phyloP scores from a whole-genome alignment of 2,888 invertebrate species.

The Emmelina monodactyla region DNA sequence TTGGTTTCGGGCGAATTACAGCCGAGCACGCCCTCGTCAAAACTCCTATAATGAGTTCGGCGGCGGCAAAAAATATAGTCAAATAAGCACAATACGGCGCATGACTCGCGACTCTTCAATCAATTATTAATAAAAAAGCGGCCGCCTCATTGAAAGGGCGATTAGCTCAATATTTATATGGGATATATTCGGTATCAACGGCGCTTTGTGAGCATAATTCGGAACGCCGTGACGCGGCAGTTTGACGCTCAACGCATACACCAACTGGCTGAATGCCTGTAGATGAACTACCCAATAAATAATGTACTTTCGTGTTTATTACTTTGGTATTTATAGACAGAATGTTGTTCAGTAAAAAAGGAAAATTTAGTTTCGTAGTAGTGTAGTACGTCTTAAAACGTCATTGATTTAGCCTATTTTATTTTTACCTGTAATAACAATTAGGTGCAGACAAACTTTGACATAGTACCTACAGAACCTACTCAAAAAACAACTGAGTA shows the following conservation, averaged over 20 bases:
- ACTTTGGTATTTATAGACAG: too few relatives aligned
- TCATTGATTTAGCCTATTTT: too few relatives aligned
- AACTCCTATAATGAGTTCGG: slow-evolving; percentile 52
- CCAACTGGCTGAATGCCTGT: slow-evolving; percentile 32
- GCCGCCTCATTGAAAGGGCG: slow-evolving; percentile 67
- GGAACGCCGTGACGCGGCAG: slow-evolving; percentile 61
- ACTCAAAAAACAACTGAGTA: too few relatives aligned
- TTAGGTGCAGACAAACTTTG: too few relatives aligned
- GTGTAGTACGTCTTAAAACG: too few relatives aligned
- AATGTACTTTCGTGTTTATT: too few relatives aligned
- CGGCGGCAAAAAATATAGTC: slow-evolving; percentile 57
- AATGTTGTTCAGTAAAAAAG: too few relatives aligned
- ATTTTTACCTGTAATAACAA: too few relatives aligned
- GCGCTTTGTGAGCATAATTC: slow-evolving; percentile 64
- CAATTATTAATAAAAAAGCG: slow-evolving; percentile 66
- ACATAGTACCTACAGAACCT: too few relatives aligned
- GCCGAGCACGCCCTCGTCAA: too few relatives aligned
- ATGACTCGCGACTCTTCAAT: slow-evolving; percentile 61
- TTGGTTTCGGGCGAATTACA: slow-evolving; percentile 42
- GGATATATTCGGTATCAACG: slow-evolving; percentile 67
- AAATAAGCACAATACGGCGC: slow-evolving; percentile 54
- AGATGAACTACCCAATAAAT: slow-evolving; percentile 1
- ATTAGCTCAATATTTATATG: slow-evolving; percentile 68
- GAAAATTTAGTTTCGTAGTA: too few relatives aligned
- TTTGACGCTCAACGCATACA: slow-evolving; percentile 49